Base-by-base conservation (phyloP, 2,797 vertebrate genomes). In the Notamacropus eugenii region DNA sequence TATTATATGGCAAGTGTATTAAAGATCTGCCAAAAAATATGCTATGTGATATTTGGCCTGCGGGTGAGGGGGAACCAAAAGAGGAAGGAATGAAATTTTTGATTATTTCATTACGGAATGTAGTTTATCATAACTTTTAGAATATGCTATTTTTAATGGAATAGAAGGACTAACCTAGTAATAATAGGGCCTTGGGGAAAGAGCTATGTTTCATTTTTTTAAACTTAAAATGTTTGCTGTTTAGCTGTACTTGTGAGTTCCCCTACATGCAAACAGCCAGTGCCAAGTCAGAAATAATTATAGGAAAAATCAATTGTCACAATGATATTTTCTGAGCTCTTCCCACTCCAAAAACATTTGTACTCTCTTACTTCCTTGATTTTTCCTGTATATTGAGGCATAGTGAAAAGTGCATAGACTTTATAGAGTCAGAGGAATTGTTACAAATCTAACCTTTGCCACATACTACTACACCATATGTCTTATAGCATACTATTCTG, bases 231-330 rank as follows among this genome's bases (percentile, higher is more conserved):
- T 87, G 9, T 87, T 50, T 87, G 40, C 40, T 67, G 0, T 67
- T 67, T n/a, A 34, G 13, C 31, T 87, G 74, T 87, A 46, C 10
- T 87, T 27, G 22, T 87, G 9, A 11, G 10, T 82, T 82, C 10
- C 40, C 40, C 74, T 27, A 87, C 9, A 27, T 46, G 74, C 22
- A 82, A 87, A 87, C 9, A 46, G 40, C 40, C 40, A 87, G 27
- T 96, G 28, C 19, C 87, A 92, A 56, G 12, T 74, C 31, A 90
- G n/a, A 91, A 58, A 87, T 55, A 74, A 34, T n/a, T 92, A 96
- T 92, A 93, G 90, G 12, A 58, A 58, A 91, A 58, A 94, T 92
- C 4, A 94, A 3, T 97, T 94, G 90, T 54, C 93, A 87, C 52
- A 0, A 6, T 93, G 56, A 91, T 29, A 40, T 54, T 82, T 74